Conservation (phyloP, 1,140 invertebrate species). For the Acromyrmex echinatior region DNA sequence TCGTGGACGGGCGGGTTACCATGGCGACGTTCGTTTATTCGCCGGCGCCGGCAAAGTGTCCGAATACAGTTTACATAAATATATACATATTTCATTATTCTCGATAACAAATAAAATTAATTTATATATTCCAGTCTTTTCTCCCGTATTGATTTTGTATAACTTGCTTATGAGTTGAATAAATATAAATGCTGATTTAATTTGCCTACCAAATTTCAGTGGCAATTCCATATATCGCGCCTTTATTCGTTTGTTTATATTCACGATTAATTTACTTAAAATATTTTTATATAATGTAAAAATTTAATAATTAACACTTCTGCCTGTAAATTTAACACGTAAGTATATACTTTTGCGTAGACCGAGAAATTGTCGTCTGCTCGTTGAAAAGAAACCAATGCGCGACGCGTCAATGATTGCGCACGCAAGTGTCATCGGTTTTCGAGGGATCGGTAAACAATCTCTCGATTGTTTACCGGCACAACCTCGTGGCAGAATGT, state of each 20-base stretch:
- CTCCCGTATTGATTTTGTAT: conserved; percentile 18
- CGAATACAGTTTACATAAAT: conserved; percentile 8
- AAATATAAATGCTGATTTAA: conserved; percentile 4
- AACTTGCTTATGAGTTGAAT: conserved; percentile 25
- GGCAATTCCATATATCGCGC: not conserved
- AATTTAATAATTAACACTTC: not conserved
- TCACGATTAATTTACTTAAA: not conserved
- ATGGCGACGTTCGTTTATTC: conserved; percentile 63
- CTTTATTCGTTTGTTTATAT: not conserved
- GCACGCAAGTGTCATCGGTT: conserved; percentile 14
- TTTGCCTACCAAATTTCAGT: not conserved
- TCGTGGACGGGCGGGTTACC: conserved; percentile 54
- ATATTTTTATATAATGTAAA: not conserved
- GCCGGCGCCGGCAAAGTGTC: conserved; percentile 23
- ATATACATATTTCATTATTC: conserved; percentile 12
- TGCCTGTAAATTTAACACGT: not conserved
- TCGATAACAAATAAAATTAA: conserved; percentile 3
- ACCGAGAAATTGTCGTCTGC: not conserved
- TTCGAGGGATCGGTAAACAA: conserved; percentile 53
- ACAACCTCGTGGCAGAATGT: not conserved
- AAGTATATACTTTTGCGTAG: not conserved
- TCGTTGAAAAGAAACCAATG: not conserved
- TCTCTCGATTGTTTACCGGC: conserved; percentile 43
- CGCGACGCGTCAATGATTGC: conserved; percentile 52
- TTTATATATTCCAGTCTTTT: not conserved